Conservation (phyloP, 37 sponge, comb jelly and placozoan genomes). For the Halisarca cf. caerulea region DNA sequence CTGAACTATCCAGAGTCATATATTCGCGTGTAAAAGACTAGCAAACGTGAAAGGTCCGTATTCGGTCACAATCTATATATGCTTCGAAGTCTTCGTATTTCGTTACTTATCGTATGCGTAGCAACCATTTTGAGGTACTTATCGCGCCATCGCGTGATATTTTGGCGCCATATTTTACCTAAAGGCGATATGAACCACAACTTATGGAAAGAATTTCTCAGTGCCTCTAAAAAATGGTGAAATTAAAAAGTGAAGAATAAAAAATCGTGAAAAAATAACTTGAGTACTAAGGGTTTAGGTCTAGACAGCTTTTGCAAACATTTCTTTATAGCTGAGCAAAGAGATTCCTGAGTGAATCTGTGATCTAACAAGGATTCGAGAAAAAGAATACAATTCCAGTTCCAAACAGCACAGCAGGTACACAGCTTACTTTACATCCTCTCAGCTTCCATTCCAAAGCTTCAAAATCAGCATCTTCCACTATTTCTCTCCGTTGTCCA, state of each 20-base stretch:
- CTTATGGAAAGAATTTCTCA: no score
- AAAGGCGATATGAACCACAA: no score
- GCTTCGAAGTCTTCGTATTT: no score
- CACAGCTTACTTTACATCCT: conserved; percentile 38
- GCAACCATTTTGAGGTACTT: no score
- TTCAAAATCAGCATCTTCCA: conserved; percentile 77
- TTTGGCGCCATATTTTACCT: no score
- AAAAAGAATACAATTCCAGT: background rate
- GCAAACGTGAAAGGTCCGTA: no score
- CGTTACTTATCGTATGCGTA: no score
- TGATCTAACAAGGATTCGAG: background rate
- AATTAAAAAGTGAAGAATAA: background rate
- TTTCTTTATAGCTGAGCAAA: conserved; percentile 5
- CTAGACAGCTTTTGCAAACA: background rate
- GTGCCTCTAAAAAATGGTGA: no score
- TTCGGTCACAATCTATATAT: no score
- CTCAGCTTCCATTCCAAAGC: conserved; percentile 78
- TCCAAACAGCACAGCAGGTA: background rate
- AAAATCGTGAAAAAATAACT: background rate
- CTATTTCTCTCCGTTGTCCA: conserved; percentile 51
- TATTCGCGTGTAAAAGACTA: no score
- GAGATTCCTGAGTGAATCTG: background rate
- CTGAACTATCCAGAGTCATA: no score
- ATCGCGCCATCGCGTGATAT: no score
- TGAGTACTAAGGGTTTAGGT: background rate